Conservation (phyloP, 2,797 vertebrate genomes). For the Premnoplex brunnescens region DNA sequence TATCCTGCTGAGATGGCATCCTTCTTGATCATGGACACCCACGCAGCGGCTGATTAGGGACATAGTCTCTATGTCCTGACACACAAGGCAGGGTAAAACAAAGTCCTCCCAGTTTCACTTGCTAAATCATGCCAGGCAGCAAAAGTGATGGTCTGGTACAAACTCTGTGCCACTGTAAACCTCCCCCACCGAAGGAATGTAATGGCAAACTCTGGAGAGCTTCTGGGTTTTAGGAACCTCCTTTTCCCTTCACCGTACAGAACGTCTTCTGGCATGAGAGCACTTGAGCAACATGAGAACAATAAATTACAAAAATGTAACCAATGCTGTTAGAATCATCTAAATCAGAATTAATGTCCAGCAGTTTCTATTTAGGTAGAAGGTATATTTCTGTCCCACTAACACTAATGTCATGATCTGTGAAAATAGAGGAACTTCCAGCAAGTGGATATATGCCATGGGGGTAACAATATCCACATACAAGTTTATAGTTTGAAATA, state of each 20-base stretch:
- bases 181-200: neutral
- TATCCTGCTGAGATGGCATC: neutral
- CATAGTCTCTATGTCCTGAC: rapidly evolving
- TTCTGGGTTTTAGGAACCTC: neutral
- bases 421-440: neutral
- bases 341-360: neutral
- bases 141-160: neutral
- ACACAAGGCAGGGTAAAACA: neutral
- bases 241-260: neutral
- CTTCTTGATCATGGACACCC: neutral
- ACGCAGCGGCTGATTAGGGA: neutral
- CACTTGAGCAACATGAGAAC: neutral
- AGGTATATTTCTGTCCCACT: neutral
- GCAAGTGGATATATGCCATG: neutral
- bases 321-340: rapidly evolving
- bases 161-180: neutral
- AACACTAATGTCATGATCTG: neutral
- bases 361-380: neutral
- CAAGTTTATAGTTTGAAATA: neutral
- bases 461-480: neutral
- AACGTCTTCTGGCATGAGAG: neutral
- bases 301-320: neutral
- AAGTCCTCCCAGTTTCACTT: neutral
- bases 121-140: neutral
- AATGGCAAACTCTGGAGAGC: neutral